A percentile compares a stretch with the other conserved stretches of the same genome.
These are phyloP conservation scores for Eueides isabella DNA, from an alignment of 1,140 invertebrate species.

Conservation along the genomic window DNA sequence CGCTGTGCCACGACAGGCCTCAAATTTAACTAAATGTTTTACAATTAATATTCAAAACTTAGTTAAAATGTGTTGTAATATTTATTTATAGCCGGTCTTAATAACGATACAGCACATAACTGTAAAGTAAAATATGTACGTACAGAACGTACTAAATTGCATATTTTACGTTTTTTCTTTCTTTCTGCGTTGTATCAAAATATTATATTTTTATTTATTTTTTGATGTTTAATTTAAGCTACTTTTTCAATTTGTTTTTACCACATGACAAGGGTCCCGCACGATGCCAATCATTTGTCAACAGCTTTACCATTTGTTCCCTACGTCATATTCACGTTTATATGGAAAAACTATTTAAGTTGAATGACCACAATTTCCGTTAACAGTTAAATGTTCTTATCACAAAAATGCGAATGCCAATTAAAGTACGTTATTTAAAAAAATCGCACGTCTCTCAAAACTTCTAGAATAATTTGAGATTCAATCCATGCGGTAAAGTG, in stretches of 20 bases:
- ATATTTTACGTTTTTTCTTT: too few species aligned
- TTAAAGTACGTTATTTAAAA: background rate
- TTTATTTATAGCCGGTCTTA: too few species aligned
- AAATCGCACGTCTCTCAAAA: background rate
- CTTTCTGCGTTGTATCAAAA: too few species aligned
- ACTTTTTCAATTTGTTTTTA: constrained; percentile 16
- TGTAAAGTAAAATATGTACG: too few species aligned
- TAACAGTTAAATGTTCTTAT: constrained; percentile 4
- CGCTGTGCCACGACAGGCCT: too few species aligned
- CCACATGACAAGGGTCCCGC: constrained; percentile 19
- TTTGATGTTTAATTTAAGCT: background rate
- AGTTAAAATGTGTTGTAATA: too few species aligned
- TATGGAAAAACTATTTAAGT: constrained; percentile 24
- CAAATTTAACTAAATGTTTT: too few species aligned
- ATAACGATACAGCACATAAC: too few species aligned
- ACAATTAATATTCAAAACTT: too few species aligned
- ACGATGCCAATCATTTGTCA: constrained; percentile 28
- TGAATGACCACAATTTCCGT: constrained; percentile 20
- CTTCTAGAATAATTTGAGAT: constrained; percentile 13
- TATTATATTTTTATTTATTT: background rate
- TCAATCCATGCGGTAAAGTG: constrained; percentile 28
- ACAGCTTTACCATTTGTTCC: constrained; percentile 18
- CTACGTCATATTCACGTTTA: constrained; percentile 18
- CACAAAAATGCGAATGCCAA: constrained; percentile 10
- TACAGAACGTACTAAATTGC: too few species aligned